Evolutionary conservation across 2,888 invertebrate genomes (phyloP), one percentile per base, ranked within the genome.

Genomic region (Melinaea marsaeus): DNA sequence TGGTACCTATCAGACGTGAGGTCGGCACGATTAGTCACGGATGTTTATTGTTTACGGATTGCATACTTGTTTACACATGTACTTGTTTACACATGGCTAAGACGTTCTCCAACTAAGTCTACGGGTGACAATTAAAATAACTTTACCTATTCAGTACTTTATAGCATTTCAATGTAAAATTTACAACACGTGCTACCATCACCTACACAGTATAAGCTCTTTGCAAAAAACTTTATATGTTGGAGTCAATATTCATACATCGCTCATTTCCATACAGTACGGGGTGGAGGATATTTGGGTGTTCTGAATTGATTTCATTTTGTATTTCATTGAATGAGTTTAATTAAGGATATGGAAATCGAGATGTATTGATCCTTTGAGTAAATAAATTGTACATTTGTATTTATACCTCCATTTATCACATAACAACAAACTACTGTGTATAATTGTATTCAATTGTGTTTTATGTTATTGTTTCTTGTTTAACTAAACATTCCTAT

Each of bases 211-310:
- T 22, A 22, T 22, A 22, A 22, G 22, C 22, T 22, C 22, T 60
- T 63, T 63, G 48, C 69, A 75, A 71, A 69, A 73, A 78, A 77
- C 72, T 77, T 74, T 75, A 72, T 72, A 60, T 55, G 46, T 62
- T 35, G 13, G 42, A 69, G 74, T 75, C 75, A 81, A 81, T 80
- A 77, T 79, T 84, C 84, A 86, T 86, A 84, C 83, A 84, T 84
- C 82, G 72, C 68, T 78, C 77, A 85, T 85, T 84, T 83, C 79
- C 83, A 84, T 85, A 80, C 77, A 78, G 79, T 81, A 81, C 79
- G 79, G 77, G 76, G 78, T 77, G 75, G 76, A 77, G 77, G 75
- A 66, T 76, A 78, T 85, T 83, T 83, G 81, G 83, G 83, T 84
- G 80, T 85, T 32, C 9, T 32, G 32, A 51, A 51, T 51, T 51